Evolutionary conservation across 2,113 vertebrate genomes (phyloP), one percentile per base, ranked within the genome.

Genomic region (Periophthalmodon schlosseri): DNA sequence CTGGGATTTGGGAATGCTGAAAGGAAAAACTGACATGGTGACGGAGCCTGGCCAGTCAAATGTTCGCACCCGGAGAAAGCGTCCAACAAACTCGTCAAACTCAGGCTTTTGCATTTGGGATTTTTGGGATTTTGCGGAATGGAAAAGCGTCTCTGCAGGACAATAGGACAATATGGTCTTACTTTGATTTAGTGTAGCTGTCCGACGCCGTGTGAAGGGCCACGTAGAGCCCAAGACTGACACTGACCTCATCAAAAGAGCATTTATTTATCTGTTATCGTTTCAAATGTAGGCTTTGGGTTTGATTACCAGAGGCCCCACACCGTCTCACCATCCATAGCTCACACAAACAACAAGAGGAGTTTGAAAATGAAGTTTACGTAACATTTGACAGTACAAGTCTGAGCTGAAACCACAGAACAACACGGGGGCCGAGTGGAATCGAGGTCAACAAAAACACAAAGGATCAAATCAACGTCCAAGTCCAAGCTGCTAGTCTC

Each of bases 31-130:
- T 77, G 77, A 83, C 76, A 44, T 34, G 34, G 87, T 80, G 79
- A 81, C 73, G n/a, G 83, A 85, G 83, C 80, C 84, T 88, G 84
- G 87, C 72, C 68, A 82, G 85, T 91, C 92, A 94, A 44, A 93
- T 93, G 93, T 94, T 93, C 63, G 90, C 92, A 92, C 94, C 94
- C 93, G 90, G 89, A 91, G 91, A 95, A 94, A 96, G 93, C 95
- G 84, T 93, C 94, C 84, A 89, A 86, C 88, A 60, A 94, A 91
- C 96, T 95, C 96, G 84, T 95, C 94, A 94, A 96, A 97, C 96
- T 98, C 96, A 97, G 96, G 97, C 96, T 95, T 97, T 97, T 96
- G 94, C 95, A 95, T 74, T 94, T 93, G 95, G 95, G 95, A 95
- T 89, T 82, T 74, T 94, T 93, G 95, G 95, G 95, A 95, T 89